Conservation (phyloP, 2,113 vertebrate species). For the Saccopteryx leptura region DNA sequence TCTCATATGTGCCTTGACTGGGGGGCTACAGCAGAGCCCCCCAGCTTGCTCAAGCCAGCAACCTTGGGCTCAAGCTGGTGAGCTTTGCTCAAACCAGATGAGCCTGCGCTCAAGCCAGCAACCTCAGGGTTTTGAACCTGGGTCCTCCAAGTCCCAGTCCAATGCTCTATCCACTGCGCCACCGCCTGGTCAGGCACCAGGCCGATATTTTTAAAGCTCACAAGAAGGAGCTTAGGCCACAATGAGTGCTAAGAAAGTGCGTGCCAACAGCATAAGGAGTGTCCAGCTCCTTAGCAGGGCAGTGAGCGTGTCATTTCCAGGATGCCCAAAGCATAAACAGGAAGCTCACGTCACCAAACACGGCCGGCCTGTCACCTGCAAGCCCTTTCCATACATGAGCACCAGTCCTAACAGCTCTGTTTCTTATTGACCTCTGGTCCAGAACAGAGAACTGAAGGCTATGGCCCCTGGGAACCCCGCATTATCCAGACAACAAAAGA, state of each 20-base stretch:
- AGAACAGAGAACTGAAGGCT: neutral
- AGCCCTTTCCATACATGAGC: neutral
- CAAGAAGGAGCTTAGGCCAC: neutral
- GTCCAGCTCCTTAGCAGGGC: neutral
- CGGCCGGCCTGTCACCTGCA: neutral
- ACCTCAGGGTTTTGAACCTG: too few relatives aligned
- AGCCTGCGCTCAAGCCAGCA: too few relatives aligned
- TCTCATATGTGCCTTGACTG: too few relatives aligned
- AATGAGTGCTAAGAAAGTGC: neutral
- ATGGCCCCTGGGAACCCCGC: fast-evolving
- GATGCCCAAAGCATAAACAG: neutral
- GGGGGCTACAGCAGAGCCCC: too few relatives aligned
- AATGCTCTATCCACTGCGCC: too few relatives aligned
- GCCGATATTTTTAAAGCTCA: neutral
- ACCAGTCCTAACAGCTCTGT: fast-evolving
- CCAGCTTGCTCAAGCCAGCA: too few relatives aligned
- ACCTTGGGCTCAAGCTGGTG: too few relatives aligned
- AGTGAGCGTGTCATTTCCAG: slow-evolving; percentile 8
- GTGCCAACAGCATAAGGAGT: neutral
- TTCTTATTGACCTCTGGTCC: neutral
- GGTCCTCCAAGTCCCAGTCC: too few relatives aligned
- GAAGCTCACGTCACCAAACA: neutral
- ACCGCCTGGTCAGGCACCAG: too few relatives aligned
- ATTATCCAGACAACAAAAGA: fast-evolving
- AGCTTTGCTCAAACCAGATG: too few relatives aligned